Conservation (phyloP, 2,113 vertebrate species). For the Sialia sialis region DNA sequence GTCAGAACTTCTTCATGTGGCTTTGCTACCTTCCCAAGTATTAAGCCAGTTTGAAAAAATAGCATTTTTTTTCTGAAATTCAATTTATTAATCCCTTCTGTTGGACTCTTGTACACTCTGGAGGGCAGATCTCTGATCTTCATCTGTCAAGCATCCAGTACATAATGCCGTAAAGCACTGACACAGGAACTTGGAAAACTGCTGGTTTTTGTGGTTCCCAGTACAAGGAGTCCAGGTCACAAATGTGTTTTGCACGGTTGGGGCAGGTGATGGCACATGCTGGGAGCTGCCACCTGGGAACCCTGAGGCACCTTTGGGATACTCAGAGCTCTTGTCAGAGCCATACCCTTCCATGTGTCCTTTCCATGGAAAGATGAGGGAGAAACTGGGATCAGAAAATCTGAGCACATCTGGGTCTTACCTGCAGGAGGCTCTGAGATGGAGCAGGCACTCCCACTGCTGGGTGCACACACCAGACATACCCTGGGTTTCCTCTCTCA, state of each 20-base stretch:
- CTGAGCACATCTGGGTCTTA: background rate
- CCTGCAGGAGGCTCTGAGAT: background rate
- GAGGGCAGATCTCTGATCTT: background rate
- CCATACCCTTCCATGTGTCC: background rate
- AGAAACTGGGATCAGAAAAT: background rate
- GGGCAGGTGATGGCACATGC: background rate
- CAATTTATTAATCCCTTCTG: background rate
- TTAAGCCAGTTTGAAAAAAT: background rate
- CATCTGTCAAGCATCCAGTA: background rate
- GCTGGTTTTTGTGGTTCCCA: background rate
- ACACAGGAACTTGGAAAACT: background rate
- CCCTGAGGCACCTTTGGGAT: background rate
- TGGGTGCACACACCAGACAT: background rate
- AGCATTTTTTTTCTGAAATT: background rate
- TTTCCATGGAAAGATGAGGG: background rate
- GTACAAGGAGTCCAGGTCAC: background rate
- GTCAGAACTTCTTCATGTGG: background rate
- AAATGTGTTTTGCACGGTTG: background rate
- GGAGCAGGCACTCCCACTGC: fast-evolving
- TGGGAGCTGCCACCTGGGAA: background rate
- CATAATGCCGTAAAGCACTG: background rate
- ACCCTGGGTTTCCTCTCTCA: background rate
- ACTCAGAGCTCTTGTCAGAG: background rate
- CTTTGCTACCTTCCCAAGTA: background rate
- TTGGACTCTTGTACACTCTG: background rate